Percentiles rank a stretch among this genome's conserved stretches.
These are phyloP conservation scores for Pollenia griseotomentosa DNA, from an alignment of 2,888 invertebrate genomes.

Conservation along the genomic window DNA sequence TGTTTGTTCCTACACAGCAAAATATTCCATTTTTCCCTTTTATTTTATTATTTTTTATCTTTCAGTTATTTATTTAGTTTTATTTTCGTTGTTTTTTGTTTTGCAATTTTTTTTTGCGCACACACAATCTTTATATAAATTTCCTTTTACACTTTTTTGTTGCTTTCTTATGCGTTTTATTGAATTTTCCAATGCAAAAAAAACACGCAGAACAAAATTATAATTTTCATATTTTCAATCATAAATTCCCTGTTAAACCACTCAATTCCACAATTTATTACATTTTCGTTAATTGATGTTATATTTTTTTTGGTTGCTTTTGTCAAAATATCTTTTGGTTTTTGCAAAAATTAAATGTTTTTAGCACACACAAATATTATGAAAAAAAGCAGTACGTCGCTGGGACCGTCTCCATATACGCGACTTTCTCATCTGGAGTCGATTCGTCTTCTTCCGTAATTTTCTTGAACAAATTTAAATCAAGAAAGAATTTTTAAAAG, in stretches of 20 bases:
- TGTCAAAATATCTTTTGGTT: constrained; percentile 31
- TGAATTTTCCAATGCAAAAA: constrained; percentile 64
- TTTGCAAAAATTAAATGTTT: constrained; percentile 31
- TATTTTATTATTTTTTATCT: not conserved
- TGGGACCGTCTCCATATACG: constrained; percentile 66
- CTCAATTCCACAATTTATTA: not conserved
- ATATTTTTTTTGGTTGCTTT: not conserved
- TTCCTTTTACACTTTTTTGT: constrained; percentile 12
- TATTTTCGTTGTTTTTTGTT: not conserved
- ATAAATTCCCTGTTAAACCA: not conserved
- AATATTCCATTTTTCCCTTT: constrained; percentile 29
- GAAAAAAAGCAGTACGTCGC: constrained; percentile 46
- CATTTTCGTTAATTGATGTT: not conserved
- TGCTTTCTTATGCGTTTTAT: constrained; percentile 49
- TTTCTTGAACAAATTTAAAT: too few species aligned
- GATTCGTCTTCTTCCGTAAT: not conserved
- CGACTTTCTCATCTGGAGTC: constrained; percentile 75
- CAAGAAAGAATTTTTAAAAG: too few species aligned
- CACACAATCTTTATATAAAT: constrained; percentile 5
- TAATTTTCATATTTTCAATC: too few species aligned
- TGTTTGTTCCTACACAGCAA: constrained; percentile 20
- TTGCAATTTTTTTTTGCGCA: constrained; percentile 20
- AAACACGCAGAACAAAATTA: not conserved
- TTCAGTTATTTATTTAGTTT: not conserved
- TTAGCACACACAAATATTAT: constrained; percentile 22